A percentile compares a stretch with the other conserved stretches of the same genome.
Evolutionary conservation across 2,888 invertebrate genomes (phyloP).

Genomic region (Cheilosia impressa): DNA sequence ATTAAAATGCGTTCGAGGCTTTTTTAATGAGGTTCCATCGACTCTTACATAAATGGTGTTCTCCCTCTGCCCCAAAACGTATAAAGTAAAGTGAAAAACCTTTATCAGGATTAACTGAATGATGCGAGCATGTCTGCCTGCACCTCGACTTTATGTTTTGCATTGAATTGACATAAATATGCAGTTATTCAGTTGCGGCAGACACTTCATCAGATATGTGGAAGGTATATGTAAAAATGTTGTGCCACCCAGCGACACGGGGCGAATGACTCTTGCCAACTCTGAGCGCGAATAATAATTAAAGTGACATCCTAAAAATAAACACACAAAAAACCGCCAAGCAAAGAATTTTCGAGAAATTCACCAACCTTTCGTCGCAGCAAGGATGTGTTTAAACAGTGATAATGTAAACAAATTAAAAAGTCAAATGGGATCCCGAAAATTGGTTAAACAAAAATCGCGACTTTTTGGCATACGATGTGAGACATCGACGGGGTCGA

Average conservation of each 20-base stretch:
- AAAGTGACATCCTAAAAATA: too few relatives aligned
- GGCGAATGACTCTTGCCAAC: too few relatives aligned
- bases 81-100: constrained; percentile 5
- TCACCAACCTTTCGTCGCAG: too few relatives aligned
- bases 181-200: not conserved
- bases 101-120: constrained; percentile 53
- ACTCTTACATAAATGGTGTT: not conserved
- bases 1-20: constrained; percentile 40
- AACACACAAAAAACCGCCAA: too few relatives aligned
- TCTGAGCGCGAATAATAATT: too few relatives aligned
- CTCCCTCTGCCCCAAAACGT: not conserved
- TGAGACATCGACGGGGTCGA: not conserved
- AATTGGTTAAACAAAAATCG: constrained; percentile 2
- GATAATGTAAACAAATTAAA: constrained; percentile 44
- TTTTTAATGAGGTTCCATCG: constrained; percentile 49
- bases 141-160: constrained; percentile 20
- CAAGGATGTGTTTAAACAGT: not conserved
- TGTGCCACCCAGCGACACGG: too few relatives aligned
- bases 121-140: constrained; percentile 7
- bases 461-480: not conserved
- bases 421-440: constrained; percentile 32
- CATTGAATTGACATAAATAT: constrained; percentile 31
- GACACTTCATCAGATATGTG: too few relatives aligned
- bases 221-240: too few relatives aligned
- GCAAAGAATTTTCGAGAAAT: too few relatives aligned